Evolutionary conservation across 1,140 invertebrate species (phyloP).

Genomic region (Polypedilum vanderplanki): DNA sequence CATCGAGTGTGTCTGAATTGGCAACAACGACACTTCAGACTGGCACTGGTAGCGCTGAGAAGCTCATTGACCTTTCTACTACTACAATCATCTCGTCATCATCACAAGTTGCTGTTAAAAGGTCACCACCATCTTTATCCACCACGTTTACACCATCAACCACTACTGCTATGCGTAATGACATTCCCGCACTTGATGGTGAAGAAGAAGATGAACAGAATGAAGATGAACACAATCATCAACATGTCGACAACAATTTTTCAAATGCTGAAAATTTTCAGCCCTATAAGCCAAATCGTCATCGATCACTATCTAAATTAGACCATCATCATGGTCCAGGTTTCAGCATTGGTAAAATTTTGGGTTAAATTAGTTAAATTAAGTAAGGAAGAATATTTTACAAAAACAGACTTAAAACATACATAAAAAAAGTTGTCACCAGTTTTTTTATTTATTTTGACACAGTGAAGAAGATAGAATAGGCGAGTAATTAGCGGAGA

Average conservation of each 20-base stretch:
- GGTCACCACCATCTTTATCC: neutral
- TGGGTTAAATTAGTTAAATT: constrained; percentile 21
- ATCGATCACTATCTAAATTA: constrained; percentile 42
- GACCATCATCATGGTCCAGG: constrained; percentile 32
- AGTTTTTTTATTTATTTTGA: neutral
- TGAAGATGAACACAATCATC: neutral
- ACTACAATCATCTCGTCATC: constrained; percentile 2
- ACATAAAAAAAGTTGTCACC: neutral
- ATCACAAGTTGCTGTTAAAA: constrained; percentile 31
- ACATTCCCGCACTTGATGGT: neutral
- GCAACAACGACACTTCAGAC: neutral
- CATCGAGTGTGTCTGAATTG: neutral
- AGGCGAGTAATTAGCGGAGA: neutral
- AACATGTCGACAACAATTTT: constrained; percentile 36
- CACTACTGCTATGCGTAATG: neutral
- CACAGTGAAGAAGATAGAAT: neutral
- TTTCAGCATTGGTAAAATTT: constrained; percentile 14
- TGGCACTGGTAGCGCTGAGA: constrained; percentile 15
- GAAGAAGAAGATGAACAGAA: neutral
- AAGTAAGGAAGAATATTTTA: neutral
- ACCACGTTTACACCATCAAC: neutral
- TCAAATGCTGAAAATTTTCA: constrained; percentile 39
- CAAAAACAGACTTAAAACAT: neutral
- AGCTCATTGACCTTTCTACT: neutral
- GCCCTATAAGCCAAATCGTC: constrained; percentile 43